Evolutionary conservation across 1,140 invertebrate species (phyloP), one percentile per base, ranked within the genome.

Genomic region (Mya arenaria): DNA sequence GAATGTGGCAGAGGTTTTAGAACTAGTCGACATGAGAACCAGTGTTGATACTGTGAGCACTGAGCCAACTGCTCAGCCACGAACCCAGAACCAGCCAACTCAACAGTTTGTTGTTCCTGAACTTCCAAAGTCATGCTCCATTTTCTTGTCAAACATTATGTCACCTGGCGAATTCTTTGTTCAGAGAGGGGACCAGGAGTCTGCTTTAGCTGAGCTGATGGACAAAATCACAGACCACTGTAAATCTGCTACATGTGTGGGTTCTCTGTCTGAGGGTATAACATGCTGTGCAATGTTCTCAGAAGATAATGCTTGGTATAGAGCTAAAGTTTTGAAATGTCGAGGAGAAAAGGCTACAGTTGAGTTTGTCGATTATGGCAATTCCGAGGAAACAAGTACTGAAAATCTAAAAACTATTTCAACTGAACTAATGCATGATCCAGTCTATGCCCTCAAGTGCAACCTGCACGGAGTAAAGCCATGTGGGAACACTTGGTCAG

Each of bases 281-380:
- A 86, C 95, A 0, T 97, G 96, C 86, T 94, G 95, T 52, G 96
- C 96, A 0, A 94, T 95, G 77, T 97, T 95, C 88, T 95, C 95
- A 0, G 94, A 95, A 5, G 96, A 97, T 89, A 94, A 95, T 44
- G 87, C 92, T 0, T 98, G 96, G 96, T 97, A 97, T 88, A 93
- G 97, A 80, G 96, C 96, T 0, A 94, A 95, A 84, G 95, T 97
- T 19, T 91, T 96, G 0, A 95, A 96, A 84, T 93, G 95, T 81
- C 93, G 94, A 15, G 95, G 95, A 65, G 83, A 88, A 5, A 79
- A 55, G 93, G 95, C 95, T 0, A 92, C 96, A 48, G 91, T 94
- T 71, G 90, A 91, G 65, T 93, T 94, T 89, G 92, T 94, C 87
- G 94, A 95, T 89, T 94, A 94, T 87, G 94, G 94, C 83, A 94